Evolutionary conservation across 2,888 invertebrate species (phyloP).

Genomic region (Cenopis cana): DNA sequence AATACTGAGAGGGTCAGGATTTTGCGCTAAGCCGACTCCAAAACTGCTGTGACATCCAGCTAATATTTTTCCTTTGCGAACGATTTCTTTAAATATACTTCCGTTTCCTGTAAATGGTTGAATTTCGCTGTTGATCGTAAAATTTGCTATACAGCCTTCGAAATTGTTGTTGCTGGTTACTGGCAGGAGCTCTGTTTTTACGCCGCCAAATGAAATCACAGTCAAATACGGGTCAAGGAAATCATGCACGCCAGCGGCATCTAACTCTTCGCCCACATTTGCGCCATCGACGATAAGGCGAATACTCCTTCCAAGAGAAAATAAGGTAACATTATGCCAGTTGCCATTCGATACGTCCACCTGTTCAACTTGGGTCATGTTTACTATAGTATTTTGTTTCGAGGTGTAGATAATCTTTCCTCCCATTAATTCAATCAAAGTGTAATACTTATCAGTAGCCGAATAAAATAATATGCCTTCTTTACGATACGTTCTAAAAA

Average conservation of each 20-base stretch:
- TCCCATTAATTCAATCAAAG: slow-evolving; percentile 90
- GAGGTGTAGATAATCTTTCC: slow-evolving; percentile 93
- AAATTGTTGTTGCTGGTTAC: slow-evolving; percentile 87
- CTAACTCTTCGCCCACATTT: slow-evolving; percentile 93
- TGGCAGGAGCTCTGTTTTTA: slow-evolving; percentile 86
- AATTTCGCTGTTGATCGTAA: slow-evolving; percentile 94
- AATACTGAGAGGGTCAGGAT: slow-evolving; percentile 94
- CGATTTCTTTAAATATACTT: slow-evolving; percentile 89
- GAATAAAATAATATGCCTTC: slow-evolving; percentile 94
- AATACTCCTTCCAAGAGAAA: slow-evolving; percentile 89
- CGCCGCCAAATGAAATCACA: slow-evolving; percentile 92
- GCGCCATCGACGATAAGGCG: slow-evolving; percentile 89
- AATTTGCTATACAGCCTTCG: slow-evolving; percentile 95
- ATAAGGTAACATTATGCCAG: slow-evolving; percentile 95
- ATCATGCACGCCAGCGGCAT: slow-evolving; percentile 94
- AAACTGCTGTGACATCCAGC: slow-evolving; percentile 91
- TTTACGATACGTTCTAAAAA: slow-evolving; percentile 91
- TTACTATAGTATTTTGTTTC: slow-evolving; percentile 90
- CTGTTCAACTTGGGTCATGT: slow-evolving; percentile 90
- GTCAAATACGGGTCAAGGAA: slow-evolving; percentile 96
- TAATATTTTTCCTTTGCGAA: slow-evolving; percentile 89
- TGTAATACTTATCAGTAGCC: slow-evolving; percentile 94
- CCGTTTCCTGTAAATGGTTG: slow-evolving; percentile 96
- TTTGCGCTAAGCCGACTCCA: slow-evolving; percentile 90
- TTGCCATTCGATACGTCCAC: slow-evolving; percentile 90